Conservation (phyloP, 1,140 invertebrate species). For the Drosophila elegans region DNA sequence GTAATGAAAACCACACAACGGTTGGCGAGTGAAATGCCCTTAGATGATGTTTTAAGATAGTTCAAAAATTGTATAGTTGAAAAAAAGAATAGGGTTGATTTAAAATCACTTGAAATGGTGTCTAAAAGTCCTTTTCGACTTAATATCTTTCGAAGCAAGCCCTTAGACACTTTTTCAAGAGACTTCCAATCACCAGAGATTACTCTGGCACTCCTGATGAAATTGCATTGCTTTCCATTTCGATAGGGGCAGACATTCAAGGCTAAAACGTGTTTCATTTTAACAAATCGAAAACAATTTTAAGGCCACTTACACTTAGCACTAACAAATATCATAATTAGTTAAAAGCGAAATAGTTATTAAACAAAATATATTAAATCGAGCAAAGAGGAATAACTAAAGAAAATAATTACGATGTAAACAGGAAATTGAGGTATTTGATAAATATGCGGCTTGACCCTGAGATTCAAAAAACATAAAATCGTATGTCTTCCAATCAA, state of each 20-base stretch:
- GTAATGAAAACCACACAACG: conserved; percentile 2
- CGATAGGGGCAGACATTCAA: neutral
- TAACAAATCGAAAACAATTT: conserved; percentile 41
- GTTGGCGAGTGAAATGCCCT: conserved; percentile 14
- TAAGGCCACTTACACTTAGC: conserved; percentile 65
- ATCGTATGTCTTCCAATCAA: conserved; percentile 85
- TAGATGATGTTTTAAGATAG: neutral
- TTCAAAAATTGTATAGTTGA: neutral
- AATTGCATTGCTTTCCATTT: neutral
- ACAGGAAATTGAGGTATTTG: conserved; percentile 55
- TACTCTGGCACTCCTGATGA: neutral
- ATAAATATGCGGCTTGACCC: conserved; percentile 82
- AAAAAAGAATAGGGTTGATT: neutral
- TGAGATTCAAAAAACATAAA: conserved; percentile 84
- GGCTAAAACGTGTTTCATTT: conserved; percentile 67
- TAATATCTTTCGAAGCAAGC: too few relatives aligned
- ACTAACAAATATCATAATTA: conserved; percentile 75
- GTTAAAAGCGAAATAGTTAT: conserved; percentile 73
- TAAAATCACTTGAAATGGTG: neutral
- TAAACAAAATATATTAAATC: conserved; percentile 65
- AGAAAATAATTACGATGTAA: conserved; percentile 53
- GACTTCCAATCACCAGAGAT: neutral
- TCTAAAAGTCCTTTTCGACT: neutral
- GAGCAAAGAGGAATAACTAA: conserved; percentile 37
- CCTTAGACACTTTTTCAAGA: neutral